Conservation (phyloP, 2,113 vertebrate species). For the Solea senegalensis region DNA sequence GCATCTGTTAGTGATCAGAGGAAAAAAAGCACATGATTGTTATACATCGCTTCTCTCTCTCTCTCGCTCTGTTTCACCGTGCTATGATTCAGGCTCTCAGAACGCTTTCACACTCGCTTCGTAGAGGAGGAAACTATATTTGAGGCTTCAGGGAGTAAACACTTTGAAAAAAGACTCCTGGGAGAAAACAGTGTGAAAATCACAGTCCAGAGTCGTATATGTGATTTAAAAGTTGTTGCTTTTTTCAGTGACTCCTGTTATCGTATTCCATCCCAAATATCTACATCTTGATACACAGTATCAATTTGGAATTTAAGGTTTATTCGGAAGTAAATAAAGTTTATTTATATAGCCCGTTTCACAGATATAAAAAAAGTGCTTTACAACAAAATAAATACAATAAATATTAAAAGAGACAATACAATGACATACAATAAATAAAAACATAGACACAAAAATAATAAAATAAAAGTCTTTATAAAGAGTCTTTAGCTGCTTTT, state of each 20-base stretch:
- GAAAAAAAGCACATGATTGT: not conserved
- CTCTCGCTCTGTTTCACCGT: not conserved
- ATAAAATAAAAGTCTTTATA: no score
- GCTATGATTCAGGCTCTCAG: conserved; percentile 23
- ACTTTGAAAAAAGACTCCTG: not conserved
- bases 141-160: conserved; percentile 2
- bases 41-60: not conserved
- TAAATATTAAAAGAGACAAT: no score
- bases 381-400: no score
- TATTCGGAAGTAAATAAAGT: no score
- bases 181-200: not conserved
- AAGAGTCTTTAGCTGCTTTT: no score
- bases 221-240: conserved; percentile 25
- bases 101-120: not conserved
- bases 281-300: no score
- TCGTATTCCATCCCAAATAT: no score
- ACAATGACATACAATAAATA: no score
- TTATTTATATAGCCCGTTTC: no score
- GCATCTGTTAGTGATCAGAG: conserved; percentile 45
- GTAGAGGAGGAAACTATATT: not conserved
- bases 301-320: no score
- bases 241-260: not conserved
- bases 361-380: no score
- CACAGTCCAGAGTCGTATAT: conserved; percentile 1
- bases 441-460: no score